Evolutionary conservation across 2,888 invertebrate species (phyloP).

Genomic region (Xylota segnis): DNA sequence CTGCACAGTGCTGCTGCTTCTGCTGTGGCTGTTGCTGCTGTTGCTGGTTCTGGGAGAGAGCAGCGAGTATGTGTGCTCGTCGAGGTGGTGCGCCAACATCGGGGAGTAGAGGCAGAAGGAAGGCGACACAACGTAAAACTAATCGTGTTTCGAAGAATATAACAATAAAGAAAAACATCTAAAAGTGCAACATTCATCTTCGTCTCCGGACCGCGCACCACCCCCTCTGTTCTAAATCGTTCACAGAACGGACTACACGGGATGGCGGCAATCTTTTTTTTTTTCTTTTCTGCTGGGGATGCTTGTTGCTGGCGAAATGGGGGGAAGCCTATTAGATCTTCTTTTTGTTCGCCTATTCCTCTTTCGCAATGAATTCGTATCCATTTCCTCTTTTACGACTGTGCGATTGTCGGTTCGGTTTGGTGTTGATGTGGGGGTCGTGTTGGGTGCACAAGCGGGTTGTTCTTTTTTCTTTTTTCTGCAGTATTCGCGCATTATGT

Average conservation of each 20-base stretch:
- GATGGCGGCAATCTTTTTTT: slow-evolving; percentile 12
- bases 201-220: slow-evolving; percentile 31
- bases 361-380: slow-evolving; percentile 65
- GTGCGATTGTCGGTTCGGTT: slow-evolving; percentile 7
- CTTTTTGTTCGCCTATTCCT: slow-evolving; percentile 42
- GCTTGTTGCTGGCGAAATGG: slow-evolving; percentile 23
- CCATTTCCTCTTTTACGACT: slow-evolving; percentile 67
- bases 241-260: slow-evolving; percentile 23
- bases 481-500: slow-evolving; percentile 64
- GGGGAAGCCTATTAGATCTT: slow-evolving; percentile 61
- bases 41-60: slow-evolving; percentile 16
- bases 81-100: slow-evolving; percentile 9
- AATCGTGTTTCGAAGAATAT: slow-evolving; percentile 60
- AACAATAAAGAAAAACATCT: slow-evolving; percentile 45
- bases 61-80: slow-evolving; percentile 29
- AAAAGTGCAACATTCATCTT: slow-evolving; percentile 72
- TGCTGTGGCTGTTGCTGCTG: slow-evolving; percentile 17
- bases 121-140: slow-evolving; percentile 59
- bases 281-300: slow-evolving; percentile 29
- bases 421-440: slow-evolving; percentile 60
- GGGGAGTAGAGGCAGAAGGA: slow-evolving; percentile 6
- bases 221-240: slow-evolving; percentile 58
- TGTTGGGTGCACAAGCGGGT: slow-evolving; percentile 43
- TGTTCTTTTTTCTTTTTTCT: slow-evolving; percentile 12
- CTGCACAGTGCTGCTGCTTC: slow-evolving; percentile 49